Conservation (phyloP, 2,113 vertebrate species). For the Pterocles orientalis region DNA sequence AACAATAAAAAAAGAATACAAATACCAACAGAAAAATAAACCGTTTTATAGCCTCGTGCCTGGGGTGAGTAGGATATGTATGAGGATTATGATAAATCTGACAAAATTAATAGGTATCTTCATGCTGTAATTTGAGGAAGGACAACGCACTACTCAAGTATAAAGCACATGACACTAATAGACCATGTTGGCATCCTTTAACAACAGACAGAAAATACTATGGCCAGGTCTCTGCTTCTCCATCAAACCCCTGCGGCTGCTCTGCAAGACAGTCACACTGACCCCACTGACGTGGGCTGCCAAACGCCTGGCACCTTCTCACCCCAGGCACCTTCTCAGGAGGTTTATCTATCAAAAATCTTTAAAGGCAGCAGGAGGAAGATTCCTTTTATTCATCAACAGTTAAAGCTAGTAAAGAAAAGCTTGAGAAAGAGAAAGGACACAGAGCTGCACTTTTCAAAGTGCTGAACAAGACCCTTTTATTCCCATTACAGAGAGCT, state of each 20-base stretch:
- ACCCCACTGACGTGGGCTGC: background rate
- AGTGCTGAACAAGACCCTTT: background rate
- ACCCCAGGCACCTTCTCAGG: background rate
- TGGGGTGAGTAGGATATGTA: background rate
- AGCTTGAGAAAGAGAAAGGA: background rate
- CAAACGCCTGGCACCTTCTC: background rate
- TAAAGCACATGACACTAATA: fast-evolving
- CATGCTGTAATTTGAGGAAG: background rate
- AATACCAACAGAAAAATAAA: background rate
- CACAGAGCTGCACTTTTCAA: background rate
- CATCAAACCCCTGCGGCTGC: background rate
- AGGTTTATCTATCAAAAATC: background rate
- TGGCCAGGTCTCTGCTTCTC: background rate
- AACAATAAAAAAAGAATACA: background rate
- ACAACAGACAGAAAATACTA: background rate
- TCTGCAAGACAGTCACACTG: background rate
- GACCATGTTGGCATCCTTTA: background rate
- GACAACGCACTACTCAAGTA: background rate
- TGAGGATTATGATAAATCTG: background rate
- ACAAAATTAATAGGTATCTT: background rate
- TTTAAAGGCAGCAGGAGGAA: background rate
- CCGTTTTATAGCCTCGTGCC: background rate
- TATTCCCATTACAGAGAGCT: background rate
- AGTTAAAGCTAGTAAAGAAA: background rate
- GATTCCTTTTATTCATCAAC: background rate